phyloP scores from a whole-genome alignment of 2,797 vertebrate species.

The Notolabrus celidotus region DNA sequence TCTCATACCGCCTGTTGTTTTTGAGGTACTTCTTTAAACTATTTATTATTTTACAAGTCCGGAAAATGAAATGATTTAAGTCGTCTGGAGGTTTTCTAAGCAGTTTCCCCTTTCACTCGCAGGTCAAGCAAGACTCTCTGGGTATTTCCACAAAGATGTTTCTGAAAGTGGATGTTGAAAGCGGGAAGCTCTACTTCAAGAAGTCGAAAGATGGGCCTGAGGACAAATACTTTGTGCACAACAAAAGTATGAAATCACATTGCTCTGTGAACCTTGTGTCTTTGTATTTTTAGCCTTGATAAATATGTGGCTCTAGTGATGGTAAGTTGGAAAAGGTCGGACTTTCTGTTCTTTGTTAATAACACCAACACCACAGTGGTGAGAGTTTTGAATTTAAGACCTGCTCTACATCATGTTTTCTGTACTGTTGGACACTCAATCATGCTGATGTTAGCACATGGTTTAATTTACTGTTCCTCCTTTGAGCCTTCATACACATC shows the following conservation, averaged over 20 bases:
- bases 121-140: slow-evolving; percentile 95
- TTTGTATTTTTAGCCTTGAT: neutral
- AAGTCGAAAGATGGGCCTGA: slow-evolving; percentile 96
- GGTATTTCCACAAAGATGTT: slow-evolving; percentile 93
- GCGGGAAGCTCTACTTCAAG: slow-evolving; percentile 93
- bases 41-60: neutral
- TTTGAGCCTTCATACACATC: too few species aligned
- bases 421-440: too few species aligned
- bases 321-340: too few species aligned
- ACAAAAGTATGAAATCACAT: slow-evolving; percentile 90
- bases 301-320: neutral
- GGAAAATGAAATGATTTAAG: neutral
- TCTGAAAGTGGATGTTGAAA: slow-evolving; percentile 97
- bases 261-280: neutral
- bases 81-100: slow-evolving; percentile 1
- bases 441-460: too few species aligned
- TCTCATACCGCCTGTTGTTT: slow-evolving; percentile 92
- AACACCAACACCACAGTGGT: too few species aligned
- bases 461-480: too few species aligned
- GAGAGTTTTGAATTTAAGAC: too few species aligned
- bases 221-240: slow-evolving; percentile 95
- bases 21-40: slow-evolving; percentile 87
- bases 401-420: too few species aligned
- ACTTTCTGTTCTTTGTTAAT: too few species aligned
- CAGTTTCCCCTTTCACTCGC: slow-evolving; percentile 40